Percentiles rank a stretch among this genome's conserved stretches.
Evolutionary conservation across 2,888 invertebrate genomes (phyloP).

Genomic region (Blastobasis lacticolella): DNA sequence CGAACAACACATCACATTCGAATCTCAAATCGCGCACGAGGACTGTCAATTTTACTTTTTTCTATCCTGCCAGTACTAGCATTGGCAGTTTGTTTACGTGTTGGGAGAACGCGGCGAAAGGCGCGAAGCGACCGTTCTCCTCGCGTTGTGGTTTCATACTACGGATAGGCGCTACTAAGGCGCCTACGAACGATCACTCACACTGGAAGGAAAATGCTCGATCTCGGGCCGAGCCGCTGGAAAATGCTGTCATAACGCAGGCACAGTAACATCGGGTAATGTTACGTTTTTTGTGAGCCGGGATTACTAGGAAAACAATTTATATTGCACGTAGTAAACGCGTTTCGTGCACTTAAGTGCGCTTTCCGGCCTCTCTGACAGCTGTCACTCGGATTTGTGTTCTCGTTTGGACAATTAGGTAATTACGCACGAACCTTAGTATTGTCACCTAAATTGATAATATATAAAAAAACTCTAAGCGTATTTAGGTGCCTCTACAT

Average conservation of each 20-base stretch:
- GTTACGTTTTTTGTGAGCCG: conserved; percentile 12
- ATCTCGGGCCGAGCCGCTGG: conserved; percentile 29
- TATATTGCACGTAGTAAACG: conserved; percentile 1
- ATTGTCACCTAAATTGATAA: no score
- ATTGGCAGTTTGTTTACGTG: conserved; percentile 38
- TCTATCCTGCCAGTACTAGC: neutral
- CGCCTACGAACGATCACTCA: conserved; percentile 1
- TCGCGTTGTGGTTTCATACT: conserved; percentile 29
- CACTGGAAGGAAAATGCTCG: conserved; percentile 39
- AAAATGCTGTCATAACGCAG: conserved; percentile 51
- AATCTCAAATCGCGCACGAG: neutral
- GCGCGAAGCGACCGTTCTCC: conserved; percentile 19
- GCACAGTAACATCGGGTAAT: conserved; percentile 12
- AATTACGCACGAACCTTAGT: no score
- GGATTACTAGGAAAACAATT: conserved; percentile 11
- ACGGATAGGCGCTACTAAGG: conserved; percentile 13
- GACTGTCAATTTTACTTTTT: neutral
- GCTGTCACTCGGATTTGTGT: no score
- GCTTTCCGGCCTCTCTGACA: no score
- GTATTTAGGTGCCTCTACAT: no score
- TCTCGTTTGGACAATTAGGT: no score
- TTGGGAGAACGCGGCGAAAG: conserved; percentile 21
- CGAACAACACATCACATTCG: no score
- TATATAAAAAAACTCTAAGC: no score
- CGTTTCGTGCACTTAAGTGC: no score